phyloP scores from a whole-genome alignment of 2,888 invertebrate species.

The Lysandra coridon region DNA sequence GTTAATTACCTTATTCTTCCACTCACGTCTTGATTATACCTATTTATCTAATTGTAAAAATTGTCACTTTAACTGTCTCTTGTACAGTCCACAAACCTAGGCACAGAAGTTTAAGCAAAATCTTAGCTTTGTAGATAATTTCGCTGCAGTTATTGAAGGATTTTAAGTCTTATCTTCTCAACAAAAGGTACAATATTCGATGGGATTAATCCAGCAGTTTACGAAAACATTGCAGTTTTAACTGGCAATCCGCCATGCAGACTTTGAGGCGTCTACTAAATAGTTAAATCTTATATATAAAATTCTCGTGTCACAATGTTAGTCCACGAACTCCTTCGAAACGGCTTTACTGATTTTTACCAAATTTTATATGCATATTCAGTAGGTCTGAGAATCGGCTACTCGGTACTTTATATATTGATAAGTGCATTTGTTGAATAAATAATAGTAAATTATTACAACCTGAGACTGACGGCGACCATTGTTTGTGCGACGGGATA shows the following conservation, averaged over 20 bases:
- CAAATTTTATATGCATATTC: no score
- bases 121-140: background rate
- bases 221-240: slow-evolving; percentile 12
- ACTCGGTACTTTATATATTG: no score
- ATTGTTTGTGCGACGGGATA: no score
- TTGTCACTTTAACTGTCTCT: background rate
- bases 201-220: background rate
- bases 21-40: background rate
- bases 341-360: no score
- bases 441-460: no score
- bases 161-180: background rate
- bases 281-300: background rate
- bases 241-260: slow-evolving; percentile 21
- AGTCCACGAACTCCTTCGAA: no score
- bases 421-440: no score
- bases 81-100: background rate
- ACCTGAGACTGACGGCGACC: no score
- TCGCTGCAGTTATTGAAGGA: background rate
- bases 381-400: no score
- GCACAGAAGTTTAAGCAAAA: background rate
- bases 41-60: background rate
- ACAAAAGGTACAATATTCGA: background rate
- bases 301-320: no score
- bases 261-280: slow-evolving; percentile 1
- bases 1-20: no score